phyloP scores from a whole-genome alignment of 2,113 vertebrate species.

The Mus musculus region GRCm39 chr13:63382501-63383000 shows the following conservation, averaged over 20 bases:
- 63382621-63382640: no score
- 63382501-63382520: no score
- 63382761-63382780: not conserved
- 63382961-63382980: not conserved
- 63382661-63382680: constrained; percentile 26
- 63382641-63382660: not conserved
- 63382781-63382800: constrained; percentile 31
- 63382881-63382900: not conserved
- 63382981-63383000: not conserved
- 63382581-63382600: no score
- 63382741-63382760: not conserved
- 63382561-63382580: no score
- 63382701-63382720: not conserved
- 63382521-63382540: no score
- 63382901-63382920: constrained; percentile 31
- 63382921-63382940: constrained; percentile 14
- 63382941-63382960: constrained; percentile 28
- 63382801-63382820: constrained; percentile 34
- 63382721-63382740: constrained; percentile 40
- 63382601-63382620: no score
- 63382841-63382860: constrained; percentile 41
- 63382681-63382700: not conserved
- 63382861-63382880: constrained; percentile 19
- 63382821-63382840: not conserved
- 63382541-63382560: no score